These are phyloP conservation scores for Danaus chrysippus DNA, from an alignment of 2,888 invertebrate species.

Conservation along the genomic window DNA sequence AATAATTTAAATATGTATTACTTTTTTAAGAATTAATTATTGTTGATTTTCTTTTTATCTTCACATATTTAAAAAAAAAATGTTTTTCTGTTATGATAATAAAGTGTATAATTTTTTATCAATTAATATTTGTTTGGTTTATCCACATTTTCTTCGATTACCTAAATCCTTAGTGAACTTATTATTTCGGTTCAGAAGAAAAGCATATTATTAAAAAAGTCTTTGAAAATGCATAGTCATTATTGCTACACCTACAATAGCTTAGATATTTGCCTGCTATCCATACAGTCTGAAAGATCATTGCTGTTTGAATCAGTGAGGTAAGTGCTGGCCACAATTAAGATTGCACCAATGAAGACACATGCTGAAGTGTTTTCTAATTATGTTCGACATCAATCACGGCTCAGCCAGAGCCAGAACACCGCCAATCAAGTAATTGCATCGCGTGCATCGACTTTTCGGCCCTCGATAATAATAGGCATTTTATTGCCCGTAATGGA, in stretches of 20 bases:
- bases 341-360: slow-evolving; percentile 76
- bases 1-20: no score
- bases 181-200: no score
- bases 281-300: slow-evolving; percentile 26
- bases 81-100: no score
- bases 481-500: slow-evolving; percentile 78
- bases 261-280: slow-evolving; percentile 21
- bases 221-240: background rate
- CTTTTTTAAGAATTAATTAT: no score
- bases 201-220: no score
- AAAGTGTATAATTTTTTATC: no score
- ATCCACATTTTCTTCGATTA: no score
- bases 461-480: slow-evolving; percentile 78
- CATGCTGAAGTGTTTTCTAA: slow-evolving; percentile 78
- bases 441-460: slow-evolving; percentile 79
- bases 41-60: no score
- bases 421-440: slow-evolving; percentile 79
- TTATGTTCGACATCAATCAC: slow-evolving; percentile 77
- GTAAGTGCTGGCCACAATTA: slow-evolving; percentile 75
- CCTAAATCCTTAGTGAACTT: no score
- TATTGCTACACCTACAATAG: background rate
- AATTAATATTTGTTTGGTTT: no score
- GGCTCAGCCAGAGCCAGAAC: slow-evolving; percentile 66
- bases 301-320: slow-evolving; percentile 67
- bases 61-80: no score